phyloP scores from a whole-genome alignment of 2,113 vertebrate genomes.

The Ia io region DNA sequence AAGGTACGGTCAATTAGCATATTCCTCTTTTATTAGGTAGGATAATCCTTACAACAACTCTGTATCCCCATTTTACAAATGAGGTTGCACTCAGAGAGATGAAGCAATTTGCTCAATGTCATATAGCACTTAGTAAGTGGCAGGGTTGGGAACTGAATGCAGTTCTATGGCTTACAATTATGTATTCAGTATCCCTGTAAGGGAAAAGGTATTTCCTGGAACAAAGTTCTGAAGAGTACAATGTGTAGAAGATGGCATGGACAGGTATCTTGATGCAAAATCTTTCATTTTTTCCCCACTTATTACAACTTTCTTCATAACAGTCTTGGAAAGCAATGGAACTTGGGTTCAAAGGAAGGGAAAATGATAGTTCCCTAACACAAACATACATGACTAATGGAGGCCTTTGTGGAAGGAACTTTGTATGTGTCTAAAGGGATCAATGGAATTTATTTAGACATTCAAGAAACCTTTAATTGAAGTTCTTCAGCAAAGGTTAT shows the following conservation, averaged over 20 bases:
- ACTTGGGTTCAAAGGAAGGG: background rate
- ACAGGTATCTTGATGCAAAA: conserved; percentile 8
- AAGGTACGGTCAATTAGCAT: too few species aligned
- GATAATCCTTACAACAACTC: conserved; percentile 11
- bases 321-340: background rate
- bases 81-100: background rate
- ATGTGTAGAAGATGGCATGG: background rate
- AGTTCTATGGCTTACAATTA: conserved; percentile 20
- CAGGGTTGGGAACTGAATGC: background rate
- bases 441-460: conserved; percentile 48
- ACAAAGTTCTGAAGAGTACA: conserved; percentile 26
- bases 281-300: background rate
- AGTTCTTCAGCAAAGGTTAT: conserved; percentile 39
- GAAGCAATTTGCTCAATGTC: conserved; percentile 8
- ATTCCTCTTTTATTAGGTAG: too few species aligned
- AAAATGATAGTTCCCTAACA: conserved; percentile 54
- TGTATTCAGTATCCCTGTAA: background rate
- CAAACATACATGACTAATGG: conserved; percentile 33
- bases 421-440: conserved; percentile 39
- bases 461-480: conserved; percentile 47
- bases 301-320: conserved; percentile 12
- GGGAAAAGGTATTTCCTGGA: conserved; percentile 2
- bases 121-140: conserved; percentile 1
- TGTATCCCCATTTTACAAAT: conserved; percentile 27
- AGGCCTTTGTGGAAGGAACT: conserved; percentile 52